These are phyloP conservation scores for Conus ventricosus DNA, from an alignment of 1,140 invertebrate genomes.

Conservation along the genomic window DNA sequence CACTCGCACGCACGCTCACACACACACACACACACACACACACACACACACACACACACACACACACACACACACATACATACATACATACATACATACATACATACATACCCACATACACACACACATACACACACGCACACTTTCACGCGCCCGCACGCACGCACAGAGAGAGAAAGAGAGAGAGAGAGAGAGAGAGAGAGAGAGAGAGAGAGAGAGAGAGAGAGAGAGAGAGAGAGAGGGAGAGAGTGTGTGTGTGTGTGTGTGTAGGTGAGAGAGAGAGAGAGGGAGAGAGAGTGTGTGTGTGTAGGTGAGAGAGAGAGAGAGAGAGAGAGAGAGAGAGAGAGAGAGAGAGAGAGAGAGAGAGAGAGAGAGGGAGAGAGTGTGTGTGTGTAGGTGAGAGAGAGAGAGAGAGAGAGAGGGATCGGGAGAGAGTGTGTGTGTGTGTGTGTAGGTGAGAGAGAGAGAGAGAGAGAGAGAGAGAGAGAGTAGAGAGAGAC, in stretches of 20 bases:
- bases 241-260: too few relatives aligned
- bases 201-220: background rate
- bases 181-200: background rate
- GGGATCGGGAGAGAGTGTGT: background rate
- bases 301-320: too few relatives aligned
- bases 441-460: too few relatives aligned
- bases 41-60: background rate
- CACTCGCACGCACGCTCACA: too few relatives aligned
- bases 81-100: constrained; percentile 9
- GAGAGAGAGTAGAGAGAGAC: background rate
- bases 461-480: background rate
- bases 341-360: background rate
- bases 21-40: constrained; percentile 2
- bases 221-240: background rate
- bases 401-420: background rate
- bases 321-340: too few relatives aligned
- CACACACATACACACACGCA: background rate
- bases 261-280: too few relatives aligned
- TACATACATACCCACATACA: background rate
- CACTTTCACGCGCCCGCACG: background rate
- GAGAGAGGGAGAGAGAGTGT: background rate
- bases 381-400: too few relatives aligned
- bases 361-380: background rate
- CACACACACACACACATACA: constrained; percentile 12
- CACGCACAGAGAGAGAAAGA: background rate